phyloP scores from a whole-genome alignment of 1,140 invertebrate species.

The Drosophila tropicalis region DNA sequence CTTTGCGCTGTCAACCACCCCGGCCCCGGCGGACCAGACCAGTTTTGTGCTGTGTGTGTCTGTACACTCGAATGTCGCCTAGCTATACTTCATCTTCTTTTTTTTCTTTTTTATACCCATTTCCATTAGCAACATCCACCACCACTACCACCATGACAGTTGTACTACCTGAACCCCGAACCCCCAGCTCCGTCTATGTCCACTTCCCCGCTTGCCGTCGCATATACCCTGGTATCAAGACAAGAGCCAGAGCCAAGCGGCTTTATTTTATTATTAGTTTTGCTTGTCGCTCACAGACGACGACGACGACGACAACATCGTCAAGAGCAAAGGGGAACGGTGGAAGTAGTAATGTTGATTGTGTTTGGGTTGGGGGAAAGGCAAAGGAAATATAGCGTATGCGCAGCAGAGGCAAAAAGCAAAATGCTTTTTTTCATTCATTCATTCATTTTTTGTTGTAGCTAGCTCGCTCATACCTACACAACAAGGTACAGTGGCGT shows the following conservation, averaged over 20 bases:
- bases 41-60: slow-evolving; percentile 69
- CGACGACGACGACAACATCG: not conserved
- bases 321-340: not conserved
- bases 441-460: slow-evolving; percentile 19
- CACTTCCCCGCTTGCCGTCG: not conserved
- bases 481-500: slow-evolving; percentile 25
- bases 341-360: slow-evolving; percentile 20
- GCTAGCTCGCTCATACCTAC: slow-evolving; percentile 33
- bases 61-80: slow-evolving; percentile 69
- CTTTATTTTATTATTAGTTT: slow-evolving; percentile 79
- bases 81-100: slow-evolving; percentile 80
- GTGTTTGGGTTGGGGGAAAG: slow-evolving; percentile 1
- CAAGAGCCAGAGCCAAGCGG: slow-evolving; percentile 44
- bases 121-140: slow-evolving; percentile 43
- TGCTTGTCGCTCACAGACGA: slow-evolving; percentile 59
- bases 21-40: slow-evolving; percentile 42
- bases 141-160: slow-evolving; percentile 44
- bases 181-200: not conserved
- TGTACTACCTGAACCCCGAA: slow-evolving; percentile 31
- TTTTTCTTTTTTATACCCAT: slow-evolving; percentile 53
- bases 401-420: slow-evolving; percentile 45
- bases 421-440: slow-evolving; percentile 48
- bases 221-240: slow-evolving; percentile 10
- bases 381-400: slow-evolving; percentile 29
- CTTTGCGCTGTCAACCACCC: slow-evolving; percentile 65